These are phyloP conservation scores for Lagocephalus sceleratus DNA, from an alignment of 2,797 vertebrate species.

Conservation along the genomic window DNA sequence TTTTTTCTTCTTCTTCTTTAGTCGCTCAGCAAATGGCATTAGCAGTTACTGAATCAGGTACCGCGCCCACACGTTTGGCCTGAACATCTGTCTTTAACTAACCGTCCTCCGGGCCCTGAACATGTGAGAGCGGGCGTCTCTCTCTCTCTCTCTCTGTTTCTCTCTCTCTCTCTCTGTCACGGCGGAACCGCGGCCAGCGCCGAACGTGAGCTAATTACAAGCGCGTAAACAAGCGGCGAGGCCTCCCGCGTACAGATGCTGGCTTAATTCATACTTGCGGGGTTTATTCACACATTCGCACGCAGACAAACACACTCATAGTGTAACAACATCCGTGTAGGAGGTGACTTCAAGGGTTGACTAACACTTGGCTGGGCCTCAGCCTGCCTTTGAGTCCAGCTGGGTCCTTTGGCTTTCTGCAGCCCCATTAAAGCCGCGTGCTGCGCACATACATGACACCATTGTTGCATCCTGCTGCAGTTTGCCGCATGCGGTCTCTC, in stretches of 20 bases:
- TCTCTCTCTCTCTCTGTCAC: no score
- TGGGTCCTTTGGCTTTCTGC: conserved; percentile 54
- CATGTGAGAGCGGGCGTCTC: conserved; percentile 4
- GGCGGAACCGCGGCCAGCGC: conserved; percentile 37
- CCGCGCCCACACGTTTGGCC: conserved; percentile 53
- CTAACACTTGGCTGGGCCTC: conserved; percentile 58
- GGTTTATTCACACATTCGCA: conserved; percentile 33
- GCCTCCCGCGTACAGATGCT: not conserved
- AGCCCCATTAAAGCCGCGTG: conserved; percentile 47
- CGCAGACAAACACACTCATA: conserved; percentile 28
- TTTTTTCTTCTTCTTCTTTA: conserved; percentile 28
- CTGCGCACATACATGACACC: conserved; percentile 45
- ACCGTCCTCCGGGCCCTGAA: conserved; percentile 15
- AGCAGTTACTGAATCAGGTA: conserved; percentile 42
- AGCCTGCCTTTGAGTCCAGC: conserved; percentile 68
- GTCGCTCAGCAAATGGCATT: conserved; percentile 42
- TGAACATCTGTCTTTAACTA: conserved; percentile 61
- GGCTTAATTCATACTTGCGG: not conserved
- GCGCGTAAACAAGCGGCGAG: conserved; percentile 30
- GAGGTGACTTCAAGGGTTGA: conserved; percentile 72
- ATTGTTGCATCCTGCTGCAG: conserved; percentile 52
- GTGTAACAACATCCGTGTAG: conserved; percentile 71
- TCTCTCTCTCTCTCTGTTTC: no score
- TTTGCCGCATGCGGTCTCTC: conserved; percentile 55
- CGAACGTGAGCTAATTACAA: conserved; percentile 28